A percentile compares a stretch with the other conserved stretches of the same genome.
Evolutionary conservation across 2,797 vertebrate genomes (phyloP).

Genomic region (Rhodeus uyekii): DNA sequence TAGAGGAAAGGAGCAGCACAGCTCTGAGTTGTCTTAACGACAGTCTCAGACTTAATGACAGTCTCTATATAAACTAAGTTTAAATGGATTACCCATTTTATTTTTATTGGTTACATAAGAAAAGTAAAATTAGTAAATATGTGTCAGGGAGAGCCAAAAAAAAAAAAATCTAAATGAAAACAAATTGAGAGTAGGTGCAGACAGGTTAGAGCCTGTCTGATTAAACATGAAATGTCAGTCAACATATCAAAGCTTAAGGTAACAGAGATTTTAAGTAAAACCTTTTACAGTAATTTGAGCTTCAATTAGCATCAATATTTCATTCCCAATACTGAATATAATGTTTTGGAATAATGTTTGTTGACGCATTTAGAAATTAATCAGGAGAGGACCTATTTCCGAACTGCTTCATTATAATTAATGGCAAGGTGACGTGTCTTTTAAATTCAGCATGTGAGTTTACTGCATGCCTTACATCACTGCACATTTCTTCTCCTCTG

Average conservation of each 20-base stretch:
- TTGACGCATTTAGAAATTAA: background rate
- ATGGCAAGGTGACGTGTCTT: slow-evolving; percentile 70
- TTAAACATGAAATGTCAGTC: slow-evolving; percentile 22
- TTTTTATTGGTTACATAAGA: background rate
- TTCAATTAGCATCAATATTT: background rate
- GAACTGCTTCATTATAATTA: background rate
- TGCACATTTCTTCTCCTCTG: slow-evolving; percentile 77
- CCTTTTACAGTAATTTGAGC: background rate
- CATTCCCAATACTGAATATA: background rate
- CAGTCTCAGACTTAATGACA: background rate
- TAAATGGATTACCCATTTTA: background rate
- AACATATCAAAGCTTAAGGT: background rate
- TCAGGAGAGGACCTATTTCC: background rate
- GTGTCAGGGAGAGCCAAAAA: background rate
- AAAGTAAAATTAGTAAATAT: slow-evolving; percentile 18
- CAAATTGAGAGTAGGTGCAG: background rate
- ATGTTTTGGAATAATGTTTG: background rate
- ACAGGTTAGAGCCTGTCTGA: slow-evolving; percentile 3
- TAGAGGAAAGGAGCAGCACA: background rate
- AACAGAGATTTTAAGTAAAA: slow-evolving; percentile 5
- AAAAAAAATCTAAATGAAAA: background rate
- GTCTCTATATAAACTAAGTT: background rate
- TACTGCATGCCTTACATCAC: slow-evolving; percentile 78
- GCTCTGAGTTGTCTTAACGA: background rate
- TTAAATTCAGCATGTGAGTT: slow-evolving; percentile 70